Conservation (phyloP, 92 coral and sea anemone species). For the Nematostella vectensis region DNA sequence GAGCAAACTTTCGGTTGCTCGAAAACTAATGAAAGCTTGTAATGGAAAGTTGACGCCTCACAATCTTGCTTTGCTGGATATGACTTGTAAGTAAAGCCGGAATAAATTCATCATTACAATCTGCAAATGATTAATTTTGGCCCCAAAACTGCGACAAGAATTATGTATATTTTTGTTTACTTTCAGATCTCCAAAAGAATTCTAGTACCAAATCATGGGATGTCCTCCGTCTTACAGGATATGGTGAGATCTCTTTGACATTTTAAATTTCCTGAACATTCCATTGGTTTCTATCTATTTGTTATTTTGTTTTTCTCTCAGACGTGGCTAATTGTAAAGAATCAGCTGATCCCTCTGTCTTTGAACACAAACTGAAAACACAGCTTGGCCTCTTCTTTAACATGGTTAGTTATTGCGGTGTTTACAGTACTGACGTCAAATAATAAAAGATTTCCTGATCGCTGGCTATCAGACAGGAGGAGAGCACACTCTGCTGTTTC, state of each 20-base stretch:
- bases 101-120: too few species aligned
- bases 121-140: too few species aligned
- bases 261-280: too few species aligned
- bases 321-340: constrained; percentile 23
- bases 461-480: too few species aligned
- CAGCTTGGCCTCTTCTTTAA: constrained; percentile 43
- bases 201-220: constrained; percentile 69
- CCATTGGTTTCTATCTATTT: too few species aligned
- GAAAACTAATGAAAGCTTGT: constrained; percentile 38
- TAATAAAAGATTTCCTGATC: too few species aligned
- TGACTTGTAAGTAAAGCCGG: constrained; percentile 48
- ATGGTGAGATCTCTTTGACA: too few species aligned
- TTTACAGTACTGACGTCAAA: too few species aligned
- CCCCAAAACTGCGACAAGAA: too few species aligned
- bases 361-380: constrained; percentile 36
- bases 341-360: constrained; percentile 30
- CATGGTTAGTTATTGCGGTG: constrained; percentile 39
- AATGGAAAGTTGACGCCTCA: constrained; percentile 32
- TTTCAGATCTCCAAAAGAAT: constrained; percentile 64
- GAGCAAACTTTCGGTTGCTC: constrained; percentile 47
- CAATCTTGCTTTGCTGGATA: constrained; percentile 49
- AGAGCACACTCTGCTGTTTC: too few species aligned
- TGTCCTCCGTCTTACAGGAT: constrained; percentile 45
- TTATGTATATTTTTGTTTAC: too few species aligned
- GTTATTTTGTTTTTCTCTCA: not conserved